phyloP scores from a whole-genome alignment of 2,888 invertebrate genomes.

The Trypoxylon attenuatum region DNA sequence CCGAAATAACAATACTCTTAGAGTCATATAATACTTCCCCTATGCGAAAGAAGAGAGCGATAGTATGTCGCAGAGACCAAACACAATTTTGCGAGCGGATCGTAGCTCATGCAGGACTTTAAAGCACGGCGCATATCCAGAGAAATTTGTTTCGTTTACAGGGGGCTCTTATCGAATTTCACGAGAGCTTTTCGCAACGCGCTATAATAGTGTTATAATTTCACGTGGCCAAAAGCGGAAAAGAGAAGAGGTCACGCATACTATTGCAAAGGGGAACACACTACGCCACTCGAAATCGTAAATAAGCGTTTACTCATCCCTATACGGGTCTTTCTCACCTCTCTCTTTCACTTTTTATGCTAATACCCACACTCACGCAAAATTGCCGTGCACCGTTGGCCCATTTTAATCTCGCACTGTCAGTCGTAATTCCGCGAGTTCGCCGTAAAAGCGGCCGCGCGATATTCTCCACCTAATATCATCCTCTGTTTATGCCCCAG shows the following conservation, averaged over 20 bases:
- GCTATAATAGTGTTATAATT: neutral
- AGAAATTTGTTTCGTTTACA: too few species aligned
- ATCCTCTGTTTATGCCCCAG: slow-evolving; percentile 36
- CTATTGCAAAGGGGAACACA: slow-evolving; percentile 3
- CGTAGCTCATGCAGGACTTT: too few species aligned
- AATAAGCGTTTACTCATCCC: slow-evolving; percentile 38
- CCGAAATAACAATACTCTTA: too few species aligned
- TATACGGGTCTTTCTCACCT: slow-evolving; percentile 11
- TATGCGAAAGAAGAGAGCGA: too few species aligned
- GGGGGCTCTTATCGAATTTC: too few species aligned
- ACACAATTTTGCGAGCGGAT: too few species aligned
- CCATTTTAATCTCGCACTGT: slow-evolving; percentile 49
- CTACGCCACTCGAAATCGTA: slow-evolving; percentile 19
- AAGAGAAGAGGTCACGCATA: too few species aligned
- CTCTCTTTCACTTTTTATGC: slow-evolving; percentile 46
- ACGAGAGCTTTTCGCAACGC: too few species aligned
- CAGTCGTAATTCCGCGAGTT: slow-evolving; percentile 41
- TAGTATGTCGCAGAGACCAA: too few species aligned
- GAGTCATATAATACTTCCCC: too few species aligned
- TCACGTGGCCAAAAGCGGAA: neutral
- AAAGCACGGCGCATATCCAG: too few species aligned
- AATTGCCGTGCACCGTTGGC: slow-evolving; percentile 41
- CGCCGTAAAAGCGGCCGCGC: slow-evolving; percentile 35
- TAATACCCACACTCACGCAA: slow-evolving; percentile 44
- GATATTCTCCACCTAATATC: slow-evolving; percentile 41